phyloP scores from a whole-genome alignment of 2,797 vertebrate genomes.

The Hydrolagus colliei region DNA sequence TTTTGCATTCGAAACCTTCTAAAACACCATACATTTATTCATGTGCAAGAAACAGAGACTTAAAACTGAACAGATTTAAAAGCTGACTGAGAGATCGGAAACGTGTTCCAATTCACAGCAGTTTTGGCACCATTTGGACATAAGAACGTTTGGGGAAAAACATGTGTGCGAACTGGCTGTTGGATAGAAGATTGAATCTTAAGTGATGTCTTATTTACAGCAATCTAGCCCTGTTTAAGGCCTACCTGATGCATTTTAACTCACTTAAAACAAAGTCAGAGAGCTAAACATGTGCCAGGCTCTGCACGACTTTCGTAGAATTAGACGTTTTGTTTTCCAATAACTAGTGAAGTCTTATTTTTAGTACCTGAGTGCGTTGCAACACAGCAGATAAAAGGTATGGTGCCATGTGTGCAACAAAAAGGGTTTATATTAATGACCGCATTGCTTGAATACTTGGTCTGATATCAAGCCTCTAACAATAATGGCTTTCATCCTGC shows the following conservation, averaged over 20 bases:
- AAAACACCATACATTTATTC: constrained; percentile 21
- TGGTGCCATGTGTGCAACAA: constrained; percentile 53
- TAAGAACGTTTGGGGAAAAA: constrained; percentile 24
- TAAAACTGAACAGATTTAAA: constrained; percentile 31
- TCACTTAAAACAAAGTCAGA: neutral
- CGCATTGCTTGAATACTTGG: constrained; percentile 59
- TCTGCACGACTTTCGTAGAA: neutral
- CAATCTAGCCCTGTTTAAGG: neutral
- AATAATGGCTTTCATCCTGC: constrained; percentile 66
- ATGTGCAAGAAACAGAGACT: constrained; percentile 23
- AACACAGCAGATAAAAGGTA: neutral
- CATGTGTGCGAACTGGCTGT: constrained; percentile 8
- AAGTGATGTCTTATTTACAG: constrained; percentile 28
- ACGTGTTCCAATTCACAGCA: constrained; percentile 25
- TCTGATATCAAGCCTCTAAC: constrained; percentile 68
- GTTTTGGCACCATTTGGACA: constrained; percentile 16
- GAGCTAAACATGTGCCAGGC: neutral
- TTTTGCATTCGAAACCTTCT: constrained; percentile 27
- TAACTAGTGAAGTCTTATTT: neutral
- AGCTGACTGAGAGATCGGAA: constrained; percentile 21
- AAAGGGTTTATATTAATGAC: constrained; percentile 69
- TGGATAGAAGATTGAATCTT: neutral
- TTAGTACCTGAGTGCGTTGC: neutral
- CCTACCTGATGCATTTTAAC: neutral
- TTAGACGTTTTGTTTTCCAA: neutral